Evolutionary conservation across 2,113 vertebrate genomes (phyloP).

Genomic region (Toxostoma redivivum): DNA sequence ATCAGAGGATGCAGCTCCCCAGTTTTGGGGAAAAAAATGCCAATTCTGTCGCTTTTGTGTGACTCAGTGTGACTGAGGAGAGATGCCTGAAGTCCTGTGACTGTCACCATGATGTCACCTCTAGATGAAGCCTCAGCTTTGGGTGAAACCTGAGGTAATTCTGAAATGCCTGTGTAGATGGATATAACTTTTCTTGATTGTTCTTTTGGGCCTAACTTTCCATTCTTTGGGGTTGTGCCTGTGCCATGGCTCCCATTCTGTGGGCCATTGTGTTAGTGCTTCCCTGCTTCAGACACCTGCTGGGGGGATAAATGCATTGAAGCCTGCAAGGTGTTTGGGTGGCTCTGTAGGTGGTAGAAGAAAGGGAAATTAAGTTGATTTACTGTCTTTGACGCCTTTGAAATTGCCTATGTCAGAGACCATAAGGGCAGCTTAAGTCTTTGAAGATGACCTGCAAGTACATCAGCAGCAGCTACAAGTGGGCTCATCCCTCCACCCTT

Average conservation of each 20-base stretch:
- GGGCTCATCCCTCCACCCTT: neutral
- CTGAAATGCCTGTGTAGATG: neutral
- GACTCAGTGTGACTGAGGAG: neutral
- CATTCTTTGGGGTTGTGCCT: neutral
- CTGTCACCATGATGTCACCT: neutral
- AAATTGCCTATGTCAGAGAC: neutral
- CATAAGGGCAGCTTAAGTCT: neutral
- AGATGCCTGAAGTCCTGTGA: neutral
- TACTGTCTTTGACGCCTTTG: neutral
- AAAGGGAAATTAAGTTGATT: neutral
- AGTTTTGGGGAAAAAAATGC: neutral
- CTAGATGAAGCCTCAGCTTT: neutral
- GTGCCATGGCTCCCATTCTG: neutral
- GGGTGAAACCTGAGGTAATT: neutral
- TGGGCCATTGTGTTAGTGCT: neutral
- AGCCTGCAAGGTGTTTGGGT: neutral
- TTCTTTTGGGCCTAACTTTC: neutral
- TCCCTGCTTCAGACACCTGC: neutral
- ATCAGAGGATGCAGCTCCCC: neutral
- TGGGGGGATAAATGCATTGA: neutral
- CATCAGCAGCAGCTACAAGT: neutral
- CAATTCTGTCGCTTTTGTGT: neutral
- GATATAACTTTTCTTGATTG: neutral
- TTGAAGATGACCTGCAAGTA: neutral
- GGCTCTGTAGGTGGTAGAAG: neutral